Evolutionary conservation across 2,113 vertebrate genomes (phyloP), one percentile per base, ranked within the genome.

Genomic region (Engystomops pustulosus): DNA sequence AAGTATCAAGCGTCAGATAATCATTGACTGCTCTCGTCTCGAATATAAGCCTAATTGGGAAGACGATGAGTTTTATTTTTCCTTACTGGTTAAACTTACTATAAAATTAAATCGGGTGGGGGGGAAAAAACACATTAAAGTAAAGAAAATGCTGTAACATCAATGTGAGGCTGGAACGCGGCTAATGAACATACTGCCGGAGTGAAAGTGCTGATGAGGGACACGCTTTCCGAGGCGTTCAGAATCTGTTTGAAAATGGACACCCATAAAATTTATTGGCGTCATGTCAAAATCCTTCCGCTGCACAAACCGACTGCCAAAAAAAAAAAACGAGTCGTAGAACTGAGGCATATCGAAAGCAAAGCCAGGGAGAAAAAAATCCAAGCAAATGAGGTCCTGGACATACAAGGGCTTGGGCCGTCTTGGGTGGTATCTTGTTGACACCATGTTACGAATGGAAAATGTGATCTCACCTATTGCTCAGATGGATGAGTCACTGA

Each of bases 251-350:
- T 25, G 47, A 58, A 79, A 60, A 79, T 62, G 55, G 76, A 79
- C 55, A 44, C 76, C 55, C 23, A 55, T 79, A 79, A 79, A 79
- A 44, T 44, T 23, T 79, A 44, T 38, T 62, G 76, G 76, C 76
- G 49, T 30, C n/a, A 20, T 62, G 34, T 79, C 76, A 79, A 38
- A 41, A 78, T 38, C 34, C 47, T 34, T 78, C 36, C 38, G 53
- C 51, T 25, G n/a, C 71, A 34, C 53, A 60, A 38, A 55, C 7
- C 32, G 41, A 15, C 53, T 55, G 36, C 53, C 76, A 60, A 60
- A 41, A 62, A 34, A 8, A n/a, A n/a, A n/a, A n/a, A n/a, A n/a
- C n/a, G 8, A 23, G 10, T 23, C n/a, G 49, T 23, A 6, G 11
- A 72, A 47, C 23, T 8, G 41, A 77, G 49, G 74, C 49, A 58